Base-by-base conservation (phyloP, 2,797 vertebrate genomes). In the Centroberyx gerrardi region DNA sequence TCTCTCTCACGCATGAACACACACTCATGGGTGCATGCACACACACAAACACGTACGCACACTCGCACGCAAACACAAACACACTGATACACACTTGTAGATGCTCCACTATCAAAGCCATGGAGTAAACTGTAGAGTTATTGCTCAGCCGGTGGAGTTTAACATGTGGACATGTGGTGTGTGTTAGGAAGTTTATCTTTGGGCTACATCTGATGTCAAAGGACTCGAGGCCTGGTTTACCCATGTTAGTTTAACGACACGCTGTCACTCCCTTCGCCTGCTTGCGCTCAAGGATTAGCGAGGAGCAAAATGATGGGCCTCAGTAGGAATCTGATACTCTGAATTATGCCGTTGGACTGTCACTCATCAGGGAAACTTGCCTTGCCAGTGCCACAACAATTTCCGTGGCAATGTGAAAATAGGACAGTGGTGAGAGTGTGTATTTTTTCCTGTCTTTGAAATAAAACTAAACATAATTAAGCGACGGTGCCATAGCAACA, bases 151-250 rank as follows among this genome's bases (percentile, higher is more conserved):
- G 28, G 15, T 22, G 31, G 69, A 69, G 58, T 76, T 65, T 52
- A 75, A 62, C 72, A 31, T 73, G 54, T 33, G 52, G 61, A 80
- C 85, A 90, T 88, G 77, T 88, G 87, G 81, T 76, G 66, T 36
- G 74, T 49, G 78, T 91, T 92, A 87, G 64, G 54, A 68, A 17
- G 80, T 87, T 87, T 87, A 83, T 87, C 84, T 86, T 78, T 46
- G 51, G 59, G 71, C 69, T 74, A 64, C 74, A 72, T 87, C 71
- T 76, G 67, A 70, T 76, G 79, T 74, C 78, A 68, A 78, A 83
- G 68, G 74, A 88, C 72, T 74, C 77, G 8, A 60, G 56, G 70
- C 80, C 42, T 14, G 48, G 62, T 84, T 82, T 75, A 68, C 74
- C 49, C 68, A 75, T 73, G 73, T 62, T 79, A 72, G 67, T 82